Evolutionary conservation across 2,888 invertebrate species (phyloP), one percentile per base, ranked within the genome.

Genomic region (Phymatocera aterrima): DNA sequence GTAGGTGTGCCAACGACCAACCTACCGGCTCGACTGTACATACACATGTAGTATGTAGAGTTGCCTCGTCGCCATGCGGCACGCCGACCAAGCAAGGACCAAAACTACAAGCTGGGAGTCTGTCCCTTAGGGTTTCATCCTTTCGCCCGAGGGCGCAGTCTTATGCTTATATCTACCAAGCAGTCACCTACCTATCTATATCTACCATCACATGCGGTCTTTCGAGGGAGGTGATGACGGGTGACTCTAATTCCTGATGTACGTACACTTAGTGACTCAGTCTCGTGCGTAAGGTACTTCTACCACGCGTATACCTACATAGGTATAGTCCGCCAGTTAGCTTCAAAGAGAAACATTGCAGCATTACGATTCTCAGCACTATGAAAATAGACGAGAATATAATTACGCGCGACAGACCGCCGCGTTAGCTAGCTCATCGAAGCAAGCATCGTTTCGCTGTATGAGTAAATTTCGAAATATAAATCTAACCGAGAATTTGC

Each of bases 301-400:
- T n/a, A n/a, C n/a, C n/a, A n/a, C n/a, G n/a, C n/a, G n/a, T n/a
- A n/a, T n/a, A n/a, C n/a, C n/a, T n/a, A n/a, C n/a, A n/a, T n/a
- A n/a, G n/a, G n/a, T n/a, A n/a, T n/a, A n/a, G n/a, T n/a, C 46
- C 28, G 3, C 12, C 57, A 24, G 57, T 28, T 15, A 12, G 57
- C 57, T 57, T 57, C 57, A 57, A 57, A 57, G 57, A 57, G 57
- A 57, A 57, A 28, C 28, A 57, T 57, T 57, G 28, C 57, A 28
- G 28, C 40, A 4, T 3, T 46, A 10, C 15, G n/a, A 28, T 12
- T 2, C 57, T 57, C 5, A 3, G 28, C 12, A 28, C 21, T 12
- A 40, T 10, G 6, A 57, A 15, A 57, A 57, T 15, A 28, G 57
- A 15, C 57, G 0, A 10, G 15, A 57, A 57, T 57, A n/a, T n/a